Evolutionary conservation across 2,888 invertebrate genomes (phyloP).

Genomic region (Eilema griseolum): DNA sequence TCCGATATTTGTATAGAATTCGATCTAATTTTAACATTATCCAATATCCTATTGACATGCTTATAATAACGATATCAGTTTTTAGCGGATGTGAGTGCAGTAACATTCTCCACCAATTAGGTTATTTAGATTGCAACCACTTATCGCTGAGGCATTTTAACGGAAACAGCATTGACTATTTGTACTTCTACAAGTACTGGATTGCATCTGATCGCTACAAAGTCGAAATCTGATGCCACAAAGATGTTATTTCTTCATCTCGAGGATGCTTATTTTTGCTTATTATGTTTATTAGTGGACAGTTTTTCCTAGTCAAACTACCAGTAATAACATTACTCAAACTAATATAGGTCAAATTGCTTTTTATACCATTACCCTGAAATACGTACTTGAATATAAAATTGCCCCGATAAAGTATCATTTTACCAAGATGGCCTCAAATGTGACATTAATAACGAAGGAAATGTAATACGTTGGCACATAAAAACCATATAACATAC

Average conservation of each 20-base stretch:
- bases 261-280: neutral
- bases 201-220: conserved; percentile 11
- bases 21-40: conserved; percentile 33
- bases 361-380: conserved; percentile 18
- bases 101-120: conserved; percentile 74
- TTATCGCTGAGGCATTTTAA: conserved; percentile 69
- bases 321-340: conserved; percentile 20
- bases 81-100: conserved; percentile 69
- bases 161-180: conserved; percentile 24
- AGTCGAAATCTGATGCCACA: neutral
- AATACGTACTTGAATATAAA: conserved; percentile 17
- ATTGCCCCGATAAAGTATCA: conserved; percentile 41
- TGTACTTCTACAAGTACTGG: conserved; percentile 25
- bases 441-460: conserved; percentile 46
- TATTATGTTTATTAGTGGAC: neutral
- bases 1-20: conserved; percentile 1
- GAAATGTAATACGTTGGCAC: conserved; percentile 43
- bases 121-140: conserved; percentile 74
- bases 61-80: conserved; percentile 70
- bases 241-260: neutral
- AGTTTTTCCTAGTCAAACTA: conserved; percentile 3
- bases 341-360: conserved; percentile 23
- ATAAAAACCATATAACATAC: conserved; percentile 46
- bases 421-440: conserved; percentile 43
- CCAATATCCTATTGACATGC: conserved; percentile 63